Percentiles rank a stretch among this genome's conserved stretches.
These are phyloP conservation scores for Lithosia quadra DNA, from an alignment of 2,888 invertebrate genomes.

Conservation along the genomic window DNA sequence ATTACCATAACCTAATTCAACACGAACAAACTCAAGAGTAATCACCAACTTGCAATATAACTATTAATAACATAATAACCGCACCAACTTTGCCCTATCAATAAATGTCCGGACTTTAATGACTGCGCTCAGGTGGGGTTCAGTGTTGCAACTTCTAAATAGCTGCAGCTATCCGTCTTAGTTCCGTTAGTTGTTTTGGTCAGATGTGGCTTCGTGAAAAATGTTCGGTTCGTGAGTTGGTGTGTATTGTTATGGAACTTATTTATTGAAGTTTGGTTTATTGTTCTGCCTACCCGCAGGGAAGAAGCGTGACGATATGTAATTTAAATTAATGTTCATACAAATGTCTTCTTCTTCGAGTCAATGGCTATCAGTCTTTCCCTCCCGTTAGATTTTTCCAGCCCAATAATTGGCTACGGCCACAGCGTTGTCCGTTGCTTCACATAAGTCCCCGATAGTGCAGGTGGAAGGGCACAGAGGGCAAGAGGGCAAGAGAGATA, in stretches of 20 bases:
- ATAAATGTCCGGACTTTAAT: conserved; percentile 65
- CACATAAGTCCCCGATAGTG: too few species aligned
- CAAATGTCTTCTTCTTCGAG: too few species aligned
- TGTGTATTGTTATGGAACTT: neutral
- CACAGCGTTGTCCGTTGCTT: too few species aligned
- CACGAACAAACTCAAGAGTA: neutral
- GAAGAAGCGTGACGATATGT: too few species aligned
- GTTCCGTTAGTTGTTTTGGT: neutral
- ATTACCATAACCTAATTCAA: neutral
- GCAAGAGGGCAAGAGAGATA: too few species aligned
- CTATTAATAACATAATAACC: conserved; percentile 6
- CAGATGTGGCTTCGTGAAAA: conserved; percentile 15
- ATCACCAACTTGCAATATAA: neutral
- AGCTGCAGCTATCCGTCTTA: conserved; percentile 43
- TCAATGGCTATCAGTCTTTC: too few species aligned
- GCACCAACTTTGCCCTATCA: conserved; percentile 52
- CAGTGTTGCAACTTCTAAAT: conserved; percentile 49
- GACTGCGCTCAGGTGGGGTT: conserved; percentile 60
- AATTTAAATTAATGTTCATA: too few species aligned
- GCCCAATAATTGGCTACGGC: too few species aligned
- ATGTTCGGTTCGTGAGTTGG: neutral
- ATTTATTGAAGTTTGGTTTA: neutral
- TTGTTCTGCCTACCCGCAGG: too few species aligned
- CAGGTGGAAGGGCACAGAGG: too few species aligned
- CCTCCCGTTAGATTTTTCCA: too few species aligned